These are phyloP conservation scores for Anagyrus pseudococci DNA, from an alignment of 2,888 invertebrate species.

Conservation along the genomic window DNA sequence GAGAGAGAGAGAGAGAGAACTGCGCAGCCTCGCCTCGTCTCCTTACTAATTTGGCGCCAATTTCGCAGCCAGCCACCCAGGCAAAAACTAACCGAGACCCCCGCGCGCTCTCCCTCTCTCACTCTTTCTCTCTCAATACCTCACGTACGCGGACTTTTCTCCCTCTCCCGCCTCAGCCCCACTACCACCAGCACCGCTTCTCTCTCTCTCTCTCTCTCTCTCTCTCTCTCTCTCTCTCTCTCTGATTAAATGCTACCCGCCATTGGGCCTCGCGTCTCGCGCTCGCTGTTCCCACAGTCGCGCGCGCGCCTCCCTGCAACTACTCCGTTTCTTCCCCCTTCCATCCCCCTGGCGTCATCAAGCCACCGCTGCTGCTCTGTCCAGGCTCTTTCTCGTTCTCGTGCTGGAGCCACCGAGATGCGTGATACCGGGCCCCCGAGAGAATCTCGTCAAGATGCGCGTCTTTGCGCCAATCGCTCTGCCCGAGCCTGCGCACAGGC, in stretches of 20 bases:
- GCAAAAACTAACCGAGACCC: constrained; percentile 61
- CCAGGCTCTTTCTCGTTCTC: constrained; percentile 8
- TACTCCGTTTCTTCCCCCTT: constrained; percentile 43
- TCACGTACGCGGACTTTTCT: neutral
- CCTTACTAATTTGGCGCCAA: constrained; percentile 63
- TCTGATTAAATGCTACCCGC: constrained; percentile 62
- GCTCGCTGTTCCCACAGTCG: constrained; percentile 48
- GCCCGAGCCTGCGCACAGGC: no score
- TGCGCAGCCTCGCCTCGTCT: constrained; percentile 53
- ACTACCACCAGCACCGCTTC: neutral
- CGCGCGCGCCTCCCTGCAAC: constrained; percentile 46
- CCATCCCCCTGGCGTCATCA: constrained; percentile 36
- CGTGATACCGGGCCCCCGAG: no score
- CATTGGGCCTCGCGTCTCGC: constrained; percentile 33
- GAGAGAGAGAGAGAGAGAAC: constrained; percentile 29
- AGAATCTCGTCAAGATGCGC: no score
- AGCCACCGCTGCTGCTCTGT: constrained; percentile 7
- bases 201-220: constrained; percentile 45
- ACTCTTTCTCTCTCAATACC: no score
- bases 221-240: constrained; percentile 40
- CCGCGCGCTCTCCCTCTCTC: constrained; percentile 27
- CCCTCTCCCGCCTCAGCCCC: neutral
- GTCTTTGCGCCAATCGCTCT: no score
- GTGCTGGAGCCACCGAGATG: no score
- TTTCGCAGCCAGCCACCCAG: constrained; percentile 61